Evolutionary conservation across 2,888 invertebrate genomes (phyloP).

Genomic region (Agrotis ipsilon): DNA sequence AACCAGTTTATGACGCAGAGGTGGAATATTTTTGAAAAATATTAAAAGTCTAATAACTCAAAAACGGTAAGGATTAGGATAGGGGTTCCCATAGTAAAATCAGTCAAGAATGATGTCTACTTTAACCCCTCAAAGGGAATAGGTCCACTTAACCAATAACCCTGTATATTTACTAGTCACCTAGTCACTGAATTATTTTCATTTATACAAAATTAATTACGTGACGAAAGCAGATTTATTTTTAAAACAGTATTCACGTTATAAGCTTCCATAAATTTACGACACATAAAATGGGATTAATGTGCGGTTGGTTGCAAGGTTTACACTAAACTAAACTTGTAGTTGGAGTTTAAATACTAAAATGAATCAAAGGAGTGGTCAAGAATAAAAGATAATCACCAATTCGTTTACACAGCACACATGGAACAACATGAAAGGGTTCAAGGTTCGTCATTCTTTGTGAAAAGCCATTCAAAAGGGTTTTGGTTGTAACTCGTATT

Average conservation of each 20-base stretch:
- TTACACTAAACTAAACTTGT: slow-evolving; percentile 9
- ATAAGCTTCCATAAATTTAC: neutral
- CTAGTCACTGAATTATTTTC: neutral
- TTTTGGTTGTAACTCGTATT: neutral
- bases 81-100: too few relatives aligned
- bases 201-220: too few relatives aligned
- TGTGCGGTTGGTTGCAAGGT: neutral
- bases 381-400: slow-evolving; percentile 12
- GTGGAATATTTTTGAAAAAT: too few relatives aligned
- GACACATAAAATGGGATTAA: neutral
- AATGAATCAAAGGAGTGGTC: slow-evolving; percentile 20
- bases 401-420: slow-evolving; percentile 24
- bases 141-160: too few relatives aligned
- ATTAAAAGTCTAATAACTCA: too few relatives aligned
- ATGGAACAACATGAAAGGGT: neutral
- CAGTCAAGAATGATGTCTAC: too few relatives aligned
- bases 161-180: too few relatives aligned
- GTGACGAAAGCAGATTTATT: neutral
- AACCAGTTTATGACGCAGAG: too few relatives aligned
- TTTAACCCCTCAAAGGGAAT: too few relatives aligned
- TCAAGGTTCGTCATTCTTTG: slow-evolving; percentile 20
- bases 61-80: too few relatives aligned
- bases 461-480: slow-evolving; percentile 4
- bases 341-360: neutral
- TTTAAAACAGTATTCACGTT: neutral